A percentile compares a stretch with the other conserved stretches of the same genome.
These are phyloP conservation scores for Falco novaeseelandiae DNA, from an alignment of 2,797 vertebrate species.

Conservation along the genomic window DNA sequence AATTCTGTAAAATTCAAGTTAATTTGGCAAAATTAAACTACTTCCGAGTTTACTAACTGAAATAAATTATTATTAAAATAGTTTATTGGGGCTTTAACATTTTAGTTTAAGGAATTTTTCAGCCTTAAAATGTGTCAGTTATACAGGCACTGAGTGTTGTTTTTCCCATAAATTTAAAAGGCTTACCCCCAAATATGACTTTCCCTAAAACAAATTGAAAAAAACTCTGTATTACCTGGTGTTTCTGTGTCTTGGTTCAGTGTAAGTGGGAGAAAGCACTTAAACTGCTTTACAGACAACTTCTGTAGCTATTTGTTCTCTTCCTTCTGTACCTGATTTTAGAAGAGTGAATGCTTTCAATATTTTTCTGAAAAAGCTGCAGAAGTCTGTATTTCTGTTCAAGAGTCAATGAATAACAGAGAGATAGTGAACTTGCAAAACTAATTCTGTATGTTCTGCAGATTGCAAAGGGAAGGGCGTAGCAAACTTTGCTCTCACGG, in stretches of 20 bases:
- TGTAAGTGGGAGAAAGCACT: neutral
- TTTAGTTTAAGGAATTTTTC: neutral
- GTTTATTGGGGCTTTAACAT: neutral
- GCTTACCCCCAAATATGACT: neutral
- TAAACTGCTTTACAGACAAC: neutral
- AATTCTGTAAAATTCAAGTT: neutral
- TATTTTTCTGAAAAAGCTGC: neutral
- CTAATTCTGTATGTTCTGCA: neutral
- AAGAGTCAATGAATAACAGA: neutral
- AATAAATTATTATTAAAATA: neutral
- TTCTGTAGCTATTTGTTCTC: neutral
- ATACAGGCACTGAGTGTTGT: neutral
- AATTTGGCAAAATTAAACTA: neutral
- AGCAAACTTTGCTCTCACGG: neutral
- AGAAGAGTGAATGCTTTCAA: neutral
- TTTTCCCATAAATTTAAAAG: neutral
- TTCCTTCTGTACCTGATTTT: neutral
- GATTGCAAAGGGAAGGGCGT: neutral
- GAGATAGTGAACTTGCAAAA: neutral
- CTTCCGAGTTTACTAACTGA: neutral
- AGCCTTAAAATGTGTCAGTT: neutral
- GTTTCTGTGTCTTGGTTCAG: neutral
- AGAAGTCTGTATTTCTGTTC: fast-evolving
- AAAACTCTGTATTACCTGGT: neutral
- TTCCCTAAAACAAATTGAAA: neutral